phyloP scores from a whole-genome alignment of 2,888 invertebrate species.

The Phaedon cochleariae region DNA sequence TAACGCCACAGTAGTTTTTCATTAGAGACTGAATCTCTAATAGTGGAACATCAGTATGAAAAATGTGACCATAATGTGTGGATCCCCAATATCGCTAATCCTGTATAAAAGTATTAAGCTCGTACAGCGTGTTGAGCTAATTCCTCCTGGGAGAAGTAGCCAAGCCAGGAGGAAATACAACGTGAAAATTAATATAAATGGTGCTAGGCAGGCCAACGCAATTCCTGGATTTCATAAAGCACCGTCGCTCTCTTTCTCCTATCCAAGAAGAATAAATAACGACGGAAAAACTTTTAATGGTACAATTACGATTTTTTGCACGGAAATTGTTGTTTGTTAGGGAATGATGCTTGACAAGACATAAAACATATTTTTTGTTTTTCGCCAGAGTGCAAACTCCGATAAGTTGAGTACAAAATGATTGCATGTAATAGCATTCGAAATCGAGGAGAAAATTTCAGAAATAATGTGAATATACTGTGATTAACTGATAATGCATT shows the following conservation, averaged over 20 bases:
- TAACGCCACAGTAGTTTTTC: no score
- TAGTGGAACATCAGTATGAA: no score
- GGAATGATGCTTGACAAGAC: conserved; percentile 27
- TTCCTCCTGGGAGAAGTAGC: neutral
- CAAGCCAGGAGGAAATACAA: conserved; percentile 31
- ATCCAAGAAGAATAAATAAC: conserved; percentile 34
- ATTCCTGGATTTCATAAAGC: conserved; percentile 36
- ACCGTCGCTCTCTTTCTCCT: conserved; percentile 27
- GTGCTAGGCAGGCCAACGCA: conserved; percentile 33
- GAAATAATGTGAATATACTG: no score
- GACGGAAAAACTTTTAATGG: conserved; percentile 38
- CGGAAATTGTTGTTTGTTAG: conserved; percentile 29
- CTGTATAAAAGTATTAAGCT: neutral
- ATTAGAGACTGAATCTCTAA: no score
- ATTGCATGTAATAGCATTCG: neutral
- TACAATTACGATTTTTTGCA: conserved; percentile 34
- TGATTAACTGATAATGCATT: no score
- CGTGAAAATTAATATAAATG: conserved; percentile 38
- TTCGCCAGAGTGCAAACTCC: neutral
- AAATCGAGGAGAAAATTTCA: neutral
- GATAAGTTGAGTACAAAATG: neutral
- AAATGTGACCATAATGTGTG: no score
- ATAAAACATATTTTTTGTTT: conserved; percentile 1
- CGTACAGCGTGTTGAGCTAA: neutral
- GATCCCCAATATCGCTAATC: neutral